Conservation (phyloP, 2,113 vertebrate genomes). For the Canis aureus region DNA sequence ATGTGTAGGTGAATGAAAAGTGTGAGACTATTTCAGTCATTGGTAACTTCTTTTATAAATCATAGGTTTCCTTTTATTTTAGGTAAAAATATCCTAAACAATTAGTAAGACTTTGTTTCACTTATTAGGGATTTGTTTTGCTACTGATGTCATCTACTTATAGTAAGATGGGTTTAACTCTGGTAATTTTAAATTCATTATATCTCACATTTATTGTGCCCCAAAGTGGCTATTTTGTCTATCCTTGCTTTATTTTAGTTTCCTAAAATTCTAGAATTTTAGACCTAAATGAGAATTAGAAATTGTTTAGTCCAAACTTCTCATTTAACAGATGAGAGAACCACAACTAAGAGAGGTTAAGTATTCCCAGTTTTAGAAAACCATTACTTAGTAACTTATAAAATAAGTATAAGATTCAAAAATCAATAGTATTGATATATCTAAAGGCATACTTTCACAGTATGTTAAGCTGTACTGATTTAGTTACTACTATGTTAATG, state of each 20-base stretch:
- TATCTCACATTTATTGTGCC: constrained; percentile 15
- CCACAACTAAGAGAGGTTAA: constrained; percentile 16
- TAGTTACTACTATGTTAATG: constrained; percentile 48
- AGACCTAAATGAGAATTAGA: constrained; percentile 2
- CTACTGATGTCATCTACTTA: neutral
- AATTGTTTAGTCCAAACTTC: constrained; percentile 43
- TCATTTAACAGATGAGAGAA: constrained; percentile 54
- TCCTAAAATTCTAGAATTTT: constrained; percentile 67
- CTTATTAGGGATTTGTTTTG: constrained; percentile 52
- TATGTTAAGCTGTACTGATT: constrained; percentile 44
- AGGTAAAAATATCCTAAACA: constrained; percentile 53
- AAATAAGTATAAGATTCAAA: constrained; percentile 13
- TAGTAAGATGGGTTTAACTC: constrained; percentile 41
- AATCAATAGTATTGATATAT: constrained; percentile 28
- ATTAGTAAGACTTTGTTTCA: constrained; percentile 24
- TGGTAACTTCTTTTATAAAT: constrained; percentile 59
- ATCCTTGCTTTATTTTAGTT: constrained; percentile 64
- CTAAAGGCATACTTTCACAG: constrained; percentile 36
- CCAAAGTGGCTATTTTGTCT: neutral
- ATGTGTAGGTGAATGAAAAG: constrained; percentile 68
- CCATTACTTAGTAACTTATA: constrained; percentile 11
- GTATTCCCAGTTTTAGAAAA: constrained; percentile 39
- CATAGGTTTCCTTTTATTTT: constrained; percentile 50
- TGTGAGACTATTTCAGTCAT: constrained; percentile 50
- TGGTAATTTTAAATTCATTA: constrained; percentile 42